phyloP scores from a whole-genome alignment of 2,113 vertebrate species.

The Perca schrenkii region DNA sequence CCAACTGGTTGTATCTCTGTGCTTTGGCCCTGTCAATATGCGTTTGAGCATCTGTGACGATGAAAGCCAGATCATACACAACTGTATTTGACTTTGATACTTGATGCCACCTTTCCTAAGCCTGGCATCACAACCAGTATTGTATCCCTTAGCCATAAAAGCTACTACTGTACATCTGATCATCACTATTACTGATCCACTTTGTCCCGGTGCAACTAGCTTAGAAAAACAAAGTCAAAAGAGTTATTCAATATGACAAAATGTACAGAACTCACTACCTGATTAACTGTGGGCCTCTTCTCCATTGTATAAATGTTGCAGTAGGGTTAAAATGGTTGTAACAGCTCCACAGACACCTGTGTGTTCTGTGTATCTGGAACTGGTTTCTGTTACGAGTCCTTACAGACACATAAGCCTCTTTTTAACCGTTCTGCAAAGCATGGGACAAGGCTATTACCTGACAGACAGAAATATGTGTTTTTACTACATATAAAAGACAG shows the following conservation, averaged over 20 bases:
- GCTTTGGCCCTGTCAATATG: not conserved
- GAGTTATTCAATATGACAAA: slow-evolving; percentile 7
- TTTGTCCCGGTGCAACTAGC: not conserved
- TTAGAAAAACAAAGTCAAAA: slow-evolving; percentile 24
- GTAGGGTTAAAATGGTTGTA: slow-evolving; percentile 25
- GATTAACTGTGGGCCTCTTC: not conserved
- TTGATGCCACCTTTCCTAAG: slow-evolving; percentile 22
- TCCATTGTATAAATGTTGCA: not conserved
- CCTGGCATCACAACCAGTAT: not conserved
- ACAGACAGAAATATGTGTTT: slow-evolving; percentile 24
- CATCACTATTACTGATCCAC: slow-evolving; percentile 24
- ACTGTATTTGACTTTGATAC: slow-evolving; percentile 27
- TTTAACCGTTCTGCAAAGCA: slow-evolving; percentile 37
- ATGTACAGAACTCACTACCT: not conserved
- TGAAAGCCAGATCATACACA: slow-evolving; percentile 17
- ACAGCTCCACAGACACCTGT: slow-evolving; percentile 42
- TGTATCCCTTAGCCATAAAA: slow-evolving; percentile 31
- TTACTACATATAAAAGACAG: slow-evolving; percentile 5
- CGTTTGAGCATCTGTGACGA: slow-evolving; percentile 22
- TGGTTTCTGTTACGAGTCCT: slow-evolving; percentile 39
- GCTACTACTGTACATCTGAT: slow-evolving; percentile 35
- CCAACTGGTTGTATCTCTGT: not conserved
- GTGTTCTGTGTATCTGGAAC: slow-evolving; percentile 38
- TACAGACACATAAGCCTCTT: slow-evolving; percentile 32
- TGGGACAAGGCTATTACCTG: slow-evolving; percentile 34